Conservation (phyloP, 2,113 vertebrate species). For the Macquaria ambigua region DNA sequence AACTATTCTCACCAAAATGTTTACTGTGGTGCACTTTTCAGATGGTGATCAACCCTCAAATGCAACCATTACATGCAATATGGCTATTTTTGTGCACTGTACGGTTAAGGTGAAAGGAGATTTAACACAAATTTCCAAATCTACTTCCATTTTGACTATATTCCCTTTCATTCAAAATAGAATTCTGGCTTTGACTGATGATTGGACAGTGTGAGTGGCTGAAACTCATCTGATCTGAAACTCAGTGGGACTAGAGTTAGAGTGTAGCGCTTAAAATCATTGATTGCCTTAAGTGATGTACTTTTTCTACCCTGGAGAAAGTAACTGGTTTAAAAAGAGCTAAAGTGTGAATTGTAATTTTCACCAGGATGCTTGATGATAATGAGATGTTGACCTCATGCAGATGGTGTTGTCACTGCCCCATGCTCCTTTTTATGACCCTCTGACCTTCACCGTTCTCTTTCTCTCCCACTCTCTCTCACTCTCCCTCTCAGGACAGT, state of each 20-base stretch:
- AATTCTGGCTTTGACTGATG: neutral
- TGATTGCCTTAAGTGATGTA: neutral
- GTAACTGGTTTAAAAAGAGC: neutral
- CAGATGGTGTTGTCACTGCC: constrained; percentile 26
- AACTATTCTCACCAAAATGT: neutral
- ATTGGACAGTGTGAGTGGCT: neutral
- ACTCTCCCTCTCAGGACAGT: constrained; percentile 32
- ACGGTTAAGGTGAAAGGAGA: neutral
- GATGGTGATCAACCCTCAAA: neutral
- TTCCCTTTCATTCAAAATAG: neutral
- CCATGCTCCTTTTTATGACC: constrained; percentile 32
- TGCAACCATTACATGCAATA: neutral
- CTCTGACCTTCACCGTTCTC: constrained; percentile 49
- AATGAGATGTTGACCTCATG: constrained; percentile 40
- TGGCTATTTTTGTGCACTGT: no score
- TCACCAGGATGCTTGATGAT: neutral
- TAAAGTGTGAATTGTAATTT: neutral
- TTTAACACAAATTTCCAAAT: neutral
- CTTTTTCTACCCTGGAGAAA: neutral
- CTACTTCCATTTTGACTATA: neutral
- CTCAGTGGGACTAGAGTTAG: neutral
- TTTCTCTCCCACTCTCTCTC: neutral
- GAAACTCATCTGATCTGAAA: neutral
- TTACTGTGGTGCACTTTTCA: neutral
- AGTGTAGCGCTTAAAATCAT: neutral